A percentile compares a stretch with the other conserved stretches of the same genome.
Conservation (phyloP, 2,113 vertebrate genomes). For the Pungitius pungitius region DNA sequence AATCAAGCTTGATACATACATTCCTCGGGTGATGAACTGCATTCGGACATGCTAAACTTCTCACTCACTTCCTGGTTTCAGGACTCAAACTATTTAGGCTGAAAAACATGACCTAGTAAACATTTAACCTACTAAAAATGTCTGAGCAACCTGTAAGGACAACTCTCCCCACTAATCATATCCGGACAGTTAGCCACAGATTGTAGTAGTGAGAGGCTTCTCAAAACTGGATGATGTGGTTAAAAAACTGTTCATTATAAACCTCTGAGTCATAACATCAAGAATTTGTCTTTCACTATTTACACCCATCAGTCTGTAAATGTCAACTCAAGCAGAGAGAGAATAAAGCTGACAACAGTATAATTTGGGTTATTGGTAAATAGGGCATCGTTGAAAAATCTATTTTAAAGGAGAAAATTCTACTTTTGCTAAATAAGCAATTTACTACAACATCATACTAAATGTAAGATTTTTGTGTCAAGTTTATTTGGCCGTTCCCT, state of each 20-base stretch:
- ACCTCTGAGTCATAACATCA: neutral
- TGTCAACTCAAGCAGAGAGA: neutral
- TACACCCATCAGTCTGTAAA: neutral
- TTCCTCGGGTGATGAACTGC: neutral
- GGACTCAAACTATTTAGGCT: neutral
- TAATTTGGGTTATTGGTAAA: neutral
- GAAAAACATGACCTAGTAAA: neutral
- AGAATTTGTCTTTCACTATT: neutral
- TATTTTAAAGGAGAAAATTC: neutral
- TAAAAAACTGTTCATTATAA: neutral
- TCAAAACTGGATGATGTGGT: neutral
- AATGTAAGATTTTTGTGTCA: neutral
- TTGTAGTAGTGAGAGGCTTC: neutral
- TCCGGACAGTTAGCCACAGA: neutral
- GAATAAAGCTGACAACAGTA: neutral
- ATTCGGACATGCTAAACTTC: too few relatives aligned
- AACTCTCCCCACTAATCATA: neutral
- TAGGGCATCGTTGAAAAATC: neutral
- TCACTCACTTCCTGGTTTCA: too few relatives aligned
- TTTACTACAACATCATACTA: neutral
- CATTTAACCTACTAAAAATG: neutral
- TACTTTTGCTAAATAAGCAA: neutral
- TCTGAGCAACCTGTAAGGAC: neutral
- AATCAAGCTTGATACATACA: neutral
- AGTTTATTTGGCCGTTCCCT: neutral